Conservation (phyloP, 2,113 vertebrate genomes). For the Fukomys damarensis region DNA sequence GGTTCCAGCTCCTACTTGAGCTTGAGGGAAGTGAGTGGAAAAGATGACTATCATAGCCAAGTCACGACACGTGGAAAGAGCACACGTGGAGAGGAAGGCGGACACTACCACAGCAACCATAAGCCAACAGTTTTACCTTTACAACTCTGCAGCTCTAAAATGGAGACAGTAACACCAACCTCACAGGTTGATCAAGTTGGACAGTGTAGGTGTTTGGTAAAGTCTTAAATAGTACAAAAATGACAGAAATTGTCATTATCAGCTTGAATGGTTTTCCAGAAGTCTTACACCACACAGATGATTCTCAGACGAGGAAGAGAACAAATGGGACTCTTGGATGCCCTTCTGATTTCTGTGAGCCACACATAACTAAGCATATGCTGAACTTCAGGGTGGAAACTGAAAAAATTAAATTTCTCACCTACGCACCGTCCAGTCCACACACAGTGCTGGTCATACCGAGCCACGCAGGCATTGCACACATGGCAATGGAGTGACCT, state of each 20-base stretch:
- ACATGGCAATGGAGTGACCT: conserved; percentile 92
- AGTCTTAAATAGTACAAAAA: background rate
- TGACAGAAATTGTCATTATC: background rate
- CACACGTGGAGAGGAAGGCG: background rate
- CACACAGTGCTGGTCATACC: conserved; percentile 95
- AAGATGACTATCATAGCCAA: background rate
- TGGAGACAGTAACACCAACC: background rate
- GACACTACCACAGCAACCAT: background rate
- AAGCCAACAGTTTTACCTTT: background rate
- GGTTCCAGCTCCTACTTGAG: background rate
- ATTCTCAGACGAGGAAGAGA: background rate
- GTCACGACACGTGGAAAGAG: background rate
- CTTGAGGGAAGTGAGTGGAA: background rate
- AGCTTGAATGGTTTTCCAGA: background rate
- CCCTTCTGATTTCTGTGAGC: background rate
- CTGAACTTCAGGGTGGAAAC: background rate
- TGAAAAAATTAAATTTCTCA: conserved; percentile 79
- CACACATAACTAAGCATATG: background rate
- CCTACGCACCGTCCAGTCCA: conserved; percentile 95
- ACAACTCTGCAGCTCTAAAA: conserved; percentile 10
- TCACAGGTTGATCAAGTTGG: background rate
- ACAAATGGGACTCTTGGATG: background rate
- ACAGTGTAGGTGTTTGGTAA: background rate
- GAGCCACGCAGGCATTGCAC: conserved; percentile 94
- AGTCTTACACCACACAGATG: background rate